Base-by-base conservation (phyloP, 2,797 vertebrate genomes). In the Pseudopleuronectes americanus region DNA sequence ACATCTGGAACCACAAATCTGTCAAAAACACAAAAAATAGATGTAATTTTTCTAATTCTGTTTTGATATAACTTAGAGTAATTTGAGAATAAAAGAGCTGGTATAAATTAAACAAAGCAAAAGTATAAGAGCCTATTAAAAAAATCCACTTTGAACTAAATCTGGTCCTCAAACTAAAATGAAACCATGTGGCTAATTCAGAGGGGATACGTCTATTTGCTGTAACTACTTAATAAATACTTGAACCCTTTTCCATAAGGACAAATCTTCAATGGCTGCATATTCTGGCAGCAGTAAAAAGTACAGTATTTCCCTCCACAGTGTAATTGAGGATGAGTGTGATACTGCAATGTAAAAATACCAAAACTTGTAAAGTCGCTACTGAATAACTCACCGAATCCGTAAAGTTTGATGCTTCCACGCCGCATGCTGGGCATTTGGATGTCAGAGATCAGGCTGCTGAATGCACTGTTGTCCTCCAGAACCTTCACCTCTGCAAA, bases 1-100 rank as follows among this genome's bases (percentile, higher is more conserved):
- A 94, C 97, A 99, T 95, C 90, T 97, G 95, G 92, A 96, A 99
- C 97, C 96, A 97, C 71, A 97, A 94, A 24, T 94, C 98, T 99
- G 85, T 65, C 19, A 38, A n/a, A 49, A 68, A 59, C 3, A 59
- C 14, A 60, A 19, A 43, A n/a, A 23, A 26, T 17, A 2, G 3
- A 31, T 28, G 45, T n/a, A 1, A 48, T n/a, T 36, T 36, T 43
- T 4, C 4, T 43, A 14, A 43, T 23, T 53, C 14, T 24, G 23
- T 26, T 53, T 26, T 26, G 1, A 53, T 26, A 53, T 6, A 14
- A 53, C 5, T 53, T 0, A 26, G 24, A 13, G 23, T 51, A n/a
- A 8, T 21, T 51, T 4, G 21, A 33, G 9, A 33, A 10, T 33
- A 33, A 33, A 33, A 33, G 8, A 33, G 31, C 9, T 9, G 9